A percentile compares a stretch with the other conserved stretches of the same genome.
Evolutionary conservation across 1,140 invertebrate genomes (phyloP).

Genomic region (silkworm (Bombyx mori)): DNA sequence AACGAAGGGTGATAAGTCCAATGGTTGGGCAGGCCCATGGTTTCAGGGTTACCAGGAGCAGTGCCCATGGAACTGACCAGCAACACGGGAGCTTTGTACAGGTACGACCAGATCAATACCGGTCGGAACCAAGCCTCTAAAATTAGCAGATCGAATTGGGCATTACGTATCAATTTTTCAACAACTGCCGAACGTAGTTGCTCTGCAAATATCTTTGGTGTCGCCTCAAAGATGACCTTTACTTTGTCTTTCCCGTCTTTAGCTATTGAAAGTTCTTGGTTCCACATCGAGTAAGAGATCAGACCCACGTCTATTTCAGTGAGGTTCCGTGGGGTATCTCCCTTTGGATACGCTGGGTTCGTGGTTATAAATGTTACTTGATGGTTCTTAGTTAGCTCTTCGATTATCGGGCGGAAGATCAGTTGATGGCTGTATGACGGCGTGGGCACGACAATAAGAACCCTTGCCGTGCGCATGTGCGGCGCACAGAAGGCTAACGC

Average conservation of each 20-base stretch:
- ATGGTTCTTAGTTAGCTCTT: constrained; percentile 1
- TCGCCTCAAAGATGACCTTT: not conserved
- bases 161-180: constrained; percentile 1
- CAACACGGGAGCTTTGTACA: constrained; percentile 4
- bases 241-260: not conserved
- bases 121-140: constrained; percentile 1
- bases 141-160: constrained; percentile 3
- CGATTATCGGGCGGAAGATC: not conserved
- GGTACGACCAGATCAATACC: constrained; percentile 1
- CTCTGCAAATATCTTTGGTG: not conserved
- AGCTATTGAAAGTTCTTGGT: not conserved
- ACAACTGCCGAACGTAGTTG: not conserved
- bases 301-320: constrained; percentile 1
- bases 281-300: not conserved
- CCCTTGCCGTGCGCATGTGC: not conserved
- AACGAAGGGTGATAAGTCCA: not conserved
- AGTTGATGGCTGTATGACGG: constrained; percentile 4
- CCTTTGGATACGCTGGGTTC: not conserved
- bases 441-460: constrained; percentile 1
- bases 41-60: not conserved
- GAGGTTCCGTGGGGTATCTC: constrained; percentile 1
- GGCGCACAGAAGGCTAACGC: too few species aligned
- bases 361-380: constrained; percentile 3
- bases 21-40: not conserved
- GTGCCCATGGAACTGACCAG: not conserved